Base-by-base conservation (phyloP, 2,113 vertebrate species). In the Fulica atra region DNA sequence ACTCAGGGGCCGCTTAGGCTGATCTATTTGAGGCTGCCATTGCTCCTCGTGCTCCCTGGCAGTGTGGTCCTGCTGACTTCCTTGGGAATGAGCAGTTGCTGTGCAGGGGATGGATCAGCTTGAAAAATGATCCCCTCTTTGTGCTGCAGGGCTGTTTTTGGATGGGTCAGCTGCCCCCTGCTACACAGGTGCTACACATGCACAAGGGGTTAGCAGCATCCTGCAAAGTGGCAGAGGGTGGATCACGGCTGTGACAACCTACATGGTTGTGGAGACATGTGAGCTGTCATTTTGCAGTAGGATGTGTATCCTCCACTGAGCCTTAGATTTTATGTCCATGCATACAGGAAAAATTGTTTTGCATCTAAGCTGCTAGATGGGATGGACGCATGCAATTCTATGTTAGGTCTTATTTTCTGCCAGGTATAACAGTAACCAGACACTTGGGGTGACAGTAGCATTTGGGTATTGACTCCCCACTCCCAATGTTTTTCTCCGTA, bases 1-100 rank as follows among this genome's bases (percentile, higher is more conserved):
- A 0, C 56, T 60, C 56, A 64, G 70, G 0, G 0, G 38, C 28
- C 16, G 8, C 48, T 19, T 9, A 46, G 8, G 21, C 42, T 78
- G 36, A 71, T 92, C 60, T 81, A 0, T 78, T 59, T 63, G 65
- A 70, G 33, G 19, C 42, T 91, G 23, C 42, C 19, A 12, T 18
- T 78, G 12, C 25, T 81, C 23, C 21, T 73, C 2, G 0, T 1
- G 2, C 48, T 81, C 36, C 42, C 69, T 87, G 70, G 17, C 29
- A 1, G 0, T 61, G 53, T 44, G n/a, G 70, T 87, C 73, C 85
- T 82, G 74, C 50, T 79, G 71, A 16, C 35, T 85, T 86, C 42
- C 57, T 15, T 61, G 79, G 56, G 53, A 91, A 36, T 48, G 42
- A 44, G 70, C 19, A 80, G 54, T 46, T 10, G 3, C 20, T 57